These are phyloP conservation scores for Pachycephala philippinensis DNA, from an alignment of 2,113 vertebrate species.

Conservation along the genomic window DNA sequence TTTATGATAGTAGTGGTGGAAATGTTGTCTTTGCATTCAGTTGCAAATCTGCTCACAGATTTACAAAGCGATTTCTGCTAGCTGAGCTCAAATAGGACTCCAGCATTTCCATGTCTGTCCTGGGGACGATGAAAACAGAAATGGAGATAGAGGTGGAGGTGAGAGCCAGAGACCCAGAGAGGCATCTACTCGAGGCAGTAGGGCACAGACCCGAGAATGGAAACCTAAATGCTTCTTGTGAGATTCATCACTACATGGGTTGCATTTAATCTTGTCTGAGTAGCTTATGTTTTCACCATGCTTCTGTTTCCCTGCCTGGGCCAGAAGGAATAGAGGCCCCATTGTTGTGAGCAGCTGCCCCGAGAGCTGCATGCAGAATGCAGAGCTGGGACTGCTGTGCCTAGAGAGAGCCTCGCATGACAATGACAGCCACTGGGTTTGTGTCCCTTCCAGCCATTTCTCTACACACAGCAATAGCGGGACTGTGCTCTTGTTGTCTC, in stretches of 20 bases:
- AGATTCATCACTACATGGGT: background rate
- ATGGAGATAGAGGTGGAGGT: background rate
- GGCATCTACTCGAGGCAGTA: background rate
- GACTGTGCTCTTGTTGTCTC: background rate
- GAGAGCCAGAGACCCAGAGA: background rate
- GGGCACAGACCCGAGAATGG: background rate
- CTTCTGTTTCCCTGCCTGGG: conserved; percentile 1
- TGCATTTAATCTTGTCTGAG: background rate
- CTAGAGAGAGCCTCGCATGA: background rate
- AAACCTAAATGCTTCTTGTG: background rate
- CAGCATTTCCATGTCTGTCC: background rate
- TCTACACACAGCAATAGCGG: background rate
- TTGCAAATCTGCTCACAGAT: background rate
- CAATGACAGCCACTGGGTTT: background rate
- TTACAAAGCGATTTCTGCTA: background rate
- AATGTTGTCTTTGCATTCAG: background rate
- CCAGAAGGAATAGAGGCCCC: background rate
- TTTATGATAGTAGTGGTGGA: background rate
- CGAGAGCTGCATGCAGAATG: background rate
- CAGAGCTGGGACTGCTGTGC: background rate
- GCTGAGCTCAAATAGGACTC: background rate
- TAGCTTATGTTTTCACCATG: conserved; percentile 15
- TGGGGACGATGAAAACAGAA: background rate
- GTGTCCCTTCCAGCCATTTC: background rate
- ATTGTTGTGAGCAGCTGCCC: background rate